Base-by-base conservation (phyloP, 2,888 invertebrate species). In the Parascotia fuliginaria region DNA sequence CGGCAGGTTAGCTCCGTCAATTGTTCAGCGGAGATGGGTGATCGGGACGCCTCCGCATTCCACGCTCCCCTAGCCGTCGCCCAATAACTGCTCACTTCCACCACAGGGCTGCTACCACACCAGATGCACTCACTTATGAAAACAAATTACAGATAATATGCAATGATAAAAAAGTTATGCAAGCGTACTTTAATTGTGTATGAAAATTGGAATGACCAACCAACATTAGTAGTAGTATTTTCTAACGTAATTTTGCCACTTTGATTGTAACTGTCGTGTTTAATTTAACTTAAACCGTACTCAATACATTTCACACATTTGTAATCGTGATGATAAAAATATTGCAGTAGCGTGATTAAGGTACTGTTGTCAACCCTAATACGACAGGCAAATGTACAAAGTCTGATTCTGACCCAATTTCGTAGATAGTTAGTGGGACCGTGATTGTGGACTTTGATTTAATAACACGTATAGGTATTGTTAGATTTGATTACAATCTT, bases 1-100 rank as follows among this genome's bases (percentile, higher is more conserved):
- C 11, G 42, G 37, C 50, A 44, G 62, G 56, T 46, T 53, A 58
- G 48, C 54, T 58, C 54, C 43, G 61, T 57, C 70, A 73, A 73
- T 69, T 69, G 65, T 65, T 67, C 43, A 29, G 57, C 42, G 50
- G 47, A 51, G 62, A 51, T 55, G 55, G 39, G 62, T 61, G 64
- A 49, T 48, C 42, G 78, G n/a, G 79, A 77, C 77, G 79, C 73
- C 81, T 79, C 76, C 81, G 82, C 85, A 85, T 85, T 83, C 85
- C 84, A 64, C 64, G 61, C 73, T 64, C 71, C 77, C 75, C 74
- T 66, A 65, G 49, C 62, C 33, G 37, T 65, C 66, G 49, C 62
- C 37, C 7, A 36, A 42, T 80, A 85, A 85, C 81, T 77, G 74
- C 65, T 70, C 65, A 77, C 78, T 83, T 84, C 84, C 83, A 74